Evolutionary conservation across 2,797 vertebrate genomes (phyloP).

Genomic region (Coranthus polyacanthus): DNA sequence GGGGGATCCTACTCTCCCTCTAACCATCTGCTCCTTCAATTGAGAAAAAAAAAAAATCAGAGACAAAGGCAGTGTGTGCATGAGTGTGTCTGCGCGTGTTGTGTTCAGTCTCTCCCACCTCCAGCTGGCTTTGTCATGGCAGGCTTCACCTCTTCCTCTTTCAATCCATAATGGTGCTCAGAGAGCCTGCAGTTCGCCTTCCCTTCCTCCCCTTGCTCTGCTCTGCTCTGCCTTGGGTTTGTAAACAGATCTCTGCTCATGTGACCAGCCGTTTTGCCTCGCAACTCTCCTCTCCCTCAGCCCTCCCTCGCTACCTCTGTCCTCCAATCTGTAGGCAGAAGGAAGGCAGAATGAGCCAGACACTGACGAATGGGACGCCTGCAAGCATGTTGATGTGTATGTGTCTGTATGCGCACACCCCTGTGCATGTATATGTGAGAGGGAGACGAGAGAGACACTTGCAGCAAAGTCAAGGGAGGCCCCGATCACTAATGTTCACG

Average conservation of each 20-base stretch:
- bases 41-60: constrained; percentile 61
- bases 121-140: constrained; percentile 79
- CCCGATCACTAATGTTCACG: constrained; percentile 61
- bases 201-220: constrained; percentile 62
- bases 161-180: constrained; percentile 72
- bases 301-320: constrained; percentile 73
- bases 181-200: constrained; percentile 55
- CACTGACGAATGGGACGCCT: constrained; percentile 74
- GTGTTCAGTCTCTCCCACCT: constrained; percentile 70
- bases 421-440: constrained; percentile 66
- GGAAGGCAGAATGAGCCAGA: constrained; percentile 76
- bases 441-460: constrained; percentile 64
- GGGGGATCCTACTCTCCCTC: constrained; percentile 82
- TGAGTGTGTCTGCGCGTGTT: constrained; percentile 62
- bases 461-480: constrained; percentile 79
- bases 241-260: constrained; percentile 91
- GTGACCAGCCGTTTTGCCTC: constrained; percentile 90
- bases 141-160: constrained; percentile 70
- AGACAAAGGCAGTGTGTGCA: constrained; percentile 74
- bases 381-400: constrained; percentile 67
- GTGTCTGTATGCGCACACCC: constrained; percentile 57
- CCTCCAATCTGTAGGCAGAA: constrained; percentile 81
- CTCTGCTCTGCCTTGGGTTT: constrained; percentile 82
- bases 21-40: constrained; percentile 86
- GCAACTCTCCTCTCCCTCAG: constrained; percentile 83